These are phyloP conservation scores for Lasioglossum malachurum DNA, from an alignment of 2,888 invertebrate species.

Conservation along the genomic window DNA sequence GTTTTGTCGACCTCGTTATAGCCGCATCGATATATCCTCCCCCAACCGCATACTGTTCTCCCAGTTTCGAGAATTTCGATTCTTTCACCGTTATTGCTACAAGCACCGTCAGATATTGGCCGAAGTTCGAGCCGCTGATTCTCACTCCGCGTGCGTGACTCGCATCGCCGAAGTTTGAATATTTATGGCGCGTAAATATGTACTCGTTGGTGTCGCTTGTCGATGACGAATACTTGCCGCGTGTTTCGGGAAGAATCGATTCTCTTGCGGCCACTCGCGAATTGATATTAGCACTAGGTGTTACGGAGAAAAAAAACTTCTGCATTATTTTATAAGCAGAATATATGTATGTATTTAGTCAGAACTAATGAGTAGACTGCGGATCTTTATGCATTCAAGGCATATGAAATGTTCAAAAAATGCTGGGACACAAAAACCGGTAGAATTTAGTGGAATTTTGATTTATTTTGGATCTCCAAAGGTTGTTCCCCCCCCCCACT, in stretches of 20 bases:
- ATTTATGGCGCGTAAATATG: constrained; percentile 35
- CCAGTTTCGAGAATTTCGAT: not conserved
- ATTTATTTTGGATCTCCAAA: too few relatives aligned
- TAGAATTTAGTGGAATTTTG: too few relatives aligned
- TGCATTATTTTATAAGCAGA: too few relatives aligned
- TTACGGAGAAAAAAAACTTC: too few relatives aligned
- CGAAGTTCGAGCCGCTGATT: constrained; percentile 29
- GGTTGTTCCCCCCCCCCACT: too few relatives aligned
- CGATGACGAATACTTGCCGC: constrained; percentile 18
- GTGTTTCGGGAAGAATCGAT: constrained; percentile 9
- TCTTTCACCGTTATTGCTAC: not conserved
- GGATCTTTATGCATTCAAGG: too few relatives aligned
- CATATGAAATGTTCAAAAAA: too few relatives aligned
- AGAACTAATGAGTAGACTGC: too few relatives aligned
- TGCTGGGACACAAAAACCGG: too few relatives aligned
- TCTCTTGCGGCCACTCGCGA: not conserved
- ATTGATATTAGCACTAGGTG: not conserved
- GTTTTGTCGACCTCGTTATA: constrained; percentile 10
- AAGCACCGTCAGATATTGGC: not conserved
- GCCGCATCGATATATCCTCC: not conserved
- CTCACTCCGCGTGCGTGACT: constrained; percentile 12
- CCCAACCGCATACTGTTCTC: not conserved
- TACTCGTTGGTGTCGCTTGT: not conserved
- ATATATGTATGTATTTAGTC: too few relatives aligned
- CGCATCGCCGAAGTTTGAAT: constrained; percentile 25